These are phyloP conservation scores for Odiellus spinosus DNA, from an alignment of 2,888 invertebrate genomes.

Conservation along the genomic window DNA sequence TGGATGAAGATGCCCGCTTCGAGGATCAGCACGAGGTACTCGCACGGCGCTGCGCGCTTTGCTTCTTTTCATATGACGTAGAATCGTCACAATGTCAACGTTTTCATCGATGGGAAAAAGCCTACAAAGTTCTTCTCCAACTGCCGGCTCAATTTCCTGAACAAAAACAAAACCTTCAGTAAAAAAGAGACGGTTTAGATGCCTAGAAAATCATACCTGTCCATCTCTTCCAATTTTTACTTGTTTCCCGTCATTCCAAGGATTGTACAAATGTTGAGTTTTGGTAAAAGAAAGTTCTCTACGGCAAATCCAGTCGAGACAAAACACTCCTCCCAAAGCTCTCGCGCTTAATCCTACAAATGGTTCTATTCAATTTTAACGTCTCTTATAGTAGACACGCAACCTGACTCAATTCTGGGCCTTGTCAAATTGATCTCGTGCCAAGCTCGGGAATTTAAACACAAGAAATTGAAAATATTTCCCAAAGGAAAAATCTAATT, in stretches of 20 bases:
- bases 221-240: constrained; percentile 99
- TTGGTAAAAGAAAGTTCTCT: constrained; percentile 74
- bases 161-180: constrained; percentile 14
- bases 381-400: too few relatives aligned
- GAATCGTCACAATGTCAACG: constrained; percentile 71
- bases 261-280: constrained; percentile 82
- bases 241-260: constrained; percentile 96
- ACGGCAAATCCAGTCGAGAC: constrained; percentile 89
- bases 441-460: too few relatives aligned
- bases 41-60: constrained; percentile 5
- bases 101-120: constrained; percentile 82
- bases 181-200: too few relatives aligned
- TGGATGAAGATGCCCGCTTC: too few relatives aligned
- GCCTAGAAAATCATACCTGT: constrained; percentile 32
- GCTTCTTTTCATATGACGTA: constrained; percentile 35
- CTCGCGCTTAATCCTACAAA: constrained; percentile 65
- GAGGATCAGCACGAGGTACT: too few relatives aligned
- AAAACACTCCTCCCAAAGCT: constrained; percentile 87
- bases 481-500: too few relatives aligned
- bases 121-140: constrained; percentile 83
- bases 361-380: too few relatives aligned
- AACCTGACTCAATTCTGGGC: too few relatives aligned
- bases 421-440: too few relatives aligned
- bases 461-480: too few relatives aligned
- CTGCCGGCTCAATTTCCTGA: constrained; percentile 90